Percentiles rank a stretch among this genome's conserved stretches.
Conservation (phyloP, 2,888 invertebrate genomes). For the Scaptomyza caliginosa region DNA sequence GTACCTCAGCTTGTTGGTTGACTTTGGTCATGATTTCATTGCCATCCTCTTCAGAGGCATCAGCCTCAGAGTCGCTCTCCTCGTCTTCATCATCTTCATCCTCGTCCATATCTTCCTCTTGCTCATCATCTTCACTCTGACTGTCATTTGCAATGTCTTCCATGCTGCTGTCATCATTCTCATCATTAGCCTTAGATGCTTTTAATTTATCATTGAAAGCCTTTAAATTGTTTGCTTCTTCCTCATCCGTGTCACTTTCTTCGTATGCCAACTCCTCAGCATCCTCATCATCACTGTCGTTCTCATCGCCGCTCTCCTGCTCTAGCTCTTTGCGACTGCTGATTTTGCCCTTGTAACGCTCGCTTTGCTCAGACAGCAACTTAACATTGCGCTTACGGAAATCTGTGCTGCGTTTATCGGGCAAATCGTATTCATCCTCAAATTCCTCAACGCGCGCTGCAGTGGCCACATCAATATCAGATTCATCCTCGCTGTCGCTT, state of each 20-base stretch:
- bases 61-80: constrained; percentile 49
- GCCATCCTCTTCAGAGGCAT: constrained; percentile 17
- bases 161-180: constrained; percentile 32
- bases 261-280: constrained; percentile 60
- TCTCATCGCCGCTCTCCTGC: constrained; percentile 33
- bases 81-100: constrained; percentile 57
- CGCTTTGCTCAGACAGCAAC: constrained; percentile 88
- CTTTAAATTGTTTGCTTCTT: constrained; percentile 43
- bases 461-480: constrained; percentile 84
- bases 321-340: constrained; percentile 86
- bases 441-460: constrained; percentile 85
- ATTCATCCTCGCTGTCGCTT: constrained; percentile 86
- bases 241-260: constrained; percentile 63
- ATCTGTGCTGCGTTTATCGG: constrained; percentile 86
- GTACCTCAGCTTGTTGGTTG: constrained; percentile 85
- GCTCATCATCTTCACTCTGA: constrained; percentile 31
- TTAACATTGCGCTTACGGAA: constrained; percentile 88
- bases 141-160: constrained; percentile 41
- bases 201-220: constrained; percentile 45
- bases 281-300: constrained; percentile 54
- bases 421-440: constrained; percentile 75
- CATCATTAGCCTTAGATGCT: constrained; percentile 53
- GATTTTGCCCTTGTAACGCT: constrained; percentile 90
- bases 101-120: constrained; percentile 52
- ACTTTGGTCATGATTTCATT: constrained; percentile 61